Conservation (phyloP, 2,113 vertebrate species). For the Mystacornis crossleyi region DNA sequence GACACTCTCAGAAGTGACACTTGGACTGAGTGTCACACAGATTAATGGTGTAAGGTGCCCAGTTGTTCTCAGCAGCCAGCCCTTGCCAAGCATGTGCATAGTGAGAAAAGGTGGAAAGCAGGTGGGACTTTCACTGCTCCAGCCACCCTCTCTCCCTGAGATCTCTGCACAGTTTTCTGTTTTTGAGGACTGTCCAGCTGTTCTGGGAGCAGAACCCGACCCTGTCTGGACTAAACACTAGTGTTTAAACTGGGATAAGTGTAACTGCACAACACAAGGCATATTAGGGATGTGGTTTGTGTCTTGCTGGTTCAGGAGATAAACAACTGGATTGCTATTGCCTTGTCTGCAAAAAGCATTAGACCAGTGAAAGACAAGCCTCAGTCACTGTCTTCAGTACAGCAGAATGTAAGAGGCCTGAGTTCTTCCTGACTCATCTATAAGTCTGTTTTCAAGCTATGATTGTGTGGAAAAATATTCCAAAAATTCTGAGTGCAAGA, state of each 20-base stretch:
- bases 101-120: not conserved
- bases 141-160: not conserved
- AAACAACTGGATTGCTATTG: not conserved
- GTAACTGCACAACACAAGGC: not conserved
- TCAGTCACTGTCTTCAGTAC: not conserved
- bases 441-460: not conserved
- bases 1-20: not conserved
- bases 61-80: not conserved
- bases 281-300: not conserved
- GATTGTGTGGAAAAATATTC: not conserved
- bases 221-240: not conserved
- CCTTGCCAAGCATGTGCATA: not conserved
- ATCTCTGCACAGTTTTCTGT: not conserved
- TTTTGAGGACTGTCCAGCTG: not conserved
- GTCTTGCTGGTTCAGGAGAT: not conserved
- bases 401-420: not conserved
- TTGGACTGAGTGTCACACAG: not conserved
- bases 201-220: not conserved
- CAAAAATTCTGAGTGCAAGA: not conserved
- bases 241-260: not conserved
- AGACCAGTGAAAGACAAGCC: not conserved
- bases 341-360: not conserved
- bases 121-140: not conserved
- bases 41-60: not conserved
- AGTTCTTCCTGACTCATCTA: not conserved